Percentiles rank a stretch among this genome's conserved stretches.
phyloP scores from a whole-genome alignment of 2,888 invertebrate genomes.

The Allygus modestus region DNA sequence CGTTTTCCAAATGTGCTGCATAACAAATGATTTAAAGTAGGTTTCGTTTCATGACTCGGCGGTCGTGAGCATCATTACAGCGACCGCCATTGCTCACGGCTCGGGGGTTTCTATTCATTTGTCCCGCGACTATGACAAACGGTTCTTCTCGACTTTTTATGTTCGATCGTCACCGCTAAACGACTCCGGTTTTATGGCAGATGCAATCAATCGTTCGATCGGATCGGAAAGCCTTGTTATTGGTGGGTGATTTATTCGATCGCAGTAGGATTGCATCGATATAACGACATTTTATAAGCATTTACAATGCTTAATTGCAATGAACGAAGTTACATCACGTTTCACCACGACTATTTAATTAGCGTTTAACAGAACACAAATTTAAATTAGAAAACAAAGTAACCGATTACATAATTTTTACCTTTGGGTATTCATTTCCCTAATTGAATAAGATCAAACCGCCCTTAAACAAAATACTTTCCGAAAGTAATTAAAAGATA shows the following conservation, averaged over 20 bases:
- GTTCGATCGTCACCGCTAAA: conserved; percentile 20
- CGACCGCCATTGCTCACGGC: conserved; percentile 38
- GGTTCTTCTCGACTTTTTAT: conserved; percentile 10
- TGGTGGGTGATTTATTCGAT: not conserved
- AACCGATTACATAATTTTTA: conserved; percentile 2
- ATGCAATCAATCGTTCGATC: not conserved
- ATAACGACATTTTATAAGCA: too few relatives aligned
- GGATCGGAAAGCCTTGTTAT: conserved; percentile 12
- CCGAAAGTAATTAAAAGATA: conserved; percentile 51
- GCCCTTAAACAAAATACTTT: not conserved
- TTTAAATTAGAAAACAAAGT: not conserved
- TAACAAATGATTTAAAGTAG: conserved; percentile 55
- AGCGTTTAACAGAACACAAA: too few relatives aligned
- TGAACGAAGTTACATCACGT: too few relatives aligned
- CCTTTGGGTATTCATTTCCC: not conserved
- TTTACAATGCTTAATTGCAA: too few relatives aligned
- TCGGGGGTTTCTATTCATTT: conserved; percentile 50
- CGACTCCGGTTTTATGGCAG: conserved; percentile 1
- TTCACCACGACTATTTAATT: too few relatives aligned
- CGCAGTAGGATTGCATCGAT: not conserved
- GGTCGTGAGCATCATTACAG: conserved; percentile 32
- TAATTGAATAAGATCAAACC: conserved; percentile 30
- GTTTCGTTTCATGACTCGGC: conserved; percentile 51
- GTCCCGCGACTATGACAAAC: conserved; percentile 27
- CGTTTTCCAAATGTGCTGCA: conserved; percentile 50